Evolutionary conservation across 2,113 vertebrate species (phyloP), one percentile per base, ranked within the genome.

Genomic region (Engraulis encrasicolus): DNA sequence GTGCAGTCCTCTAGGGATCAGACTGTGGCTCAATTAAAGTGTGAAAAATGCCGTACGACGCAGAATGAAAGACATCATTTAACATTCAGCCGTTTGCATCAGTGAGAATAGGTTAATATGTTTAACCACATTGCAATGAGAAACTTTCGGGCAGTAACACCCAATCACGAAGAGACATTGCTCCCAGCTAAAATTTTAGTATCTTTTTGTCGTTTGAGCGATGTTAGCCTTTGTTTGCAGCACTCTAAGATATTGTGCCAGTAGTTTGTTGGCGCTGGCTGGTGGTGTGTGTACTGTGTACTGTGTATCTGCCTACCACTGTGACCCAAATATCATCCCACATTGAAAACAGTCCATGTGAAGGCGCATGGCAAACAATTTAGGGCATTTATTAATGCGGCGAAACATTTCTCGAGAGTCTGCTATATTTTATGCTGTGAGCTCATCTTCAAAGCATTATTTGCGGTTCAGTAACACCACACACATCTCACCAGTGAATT

Each of bases 11-110:
- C 61, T 27, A 45, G 80, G 40, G 50, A 78, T 48, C 85, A 87
- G 89, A 91, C 83, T 92, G 93, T 89, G 88, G 88, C 89, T 94
- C 91, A 93, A 90, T 94, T 89, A 90, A 83, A 90, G 81, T 86
- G 85, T 20, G 40, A 83, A 88, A n/a, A 89, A 92, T 87, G 89
- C 83, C 83, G 84, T 89, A 87, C 89, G n/a, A 89, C 87, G 90
- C 87, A 80, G 91, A 92, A 94, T 91, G 90, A 93, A 93, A 92
- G 89, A 82, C 89, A 87, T 90, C 87, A 88, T 91, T 91, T 89
- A n/a, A 90, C 89, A 93, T 89, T 90, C 88, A 93, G 88, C 88
- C 85, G 79, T 87, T n/a, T 79, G 81, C 89, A 90, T 92, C 86
- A 90, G 85, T 82, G 85, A 89, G 84, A 92, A 90, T 90, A 91